Base-by-base conservation (phyloP, 2,797 vertebrate genomes). In the Chloroceryle inda region DNA sequence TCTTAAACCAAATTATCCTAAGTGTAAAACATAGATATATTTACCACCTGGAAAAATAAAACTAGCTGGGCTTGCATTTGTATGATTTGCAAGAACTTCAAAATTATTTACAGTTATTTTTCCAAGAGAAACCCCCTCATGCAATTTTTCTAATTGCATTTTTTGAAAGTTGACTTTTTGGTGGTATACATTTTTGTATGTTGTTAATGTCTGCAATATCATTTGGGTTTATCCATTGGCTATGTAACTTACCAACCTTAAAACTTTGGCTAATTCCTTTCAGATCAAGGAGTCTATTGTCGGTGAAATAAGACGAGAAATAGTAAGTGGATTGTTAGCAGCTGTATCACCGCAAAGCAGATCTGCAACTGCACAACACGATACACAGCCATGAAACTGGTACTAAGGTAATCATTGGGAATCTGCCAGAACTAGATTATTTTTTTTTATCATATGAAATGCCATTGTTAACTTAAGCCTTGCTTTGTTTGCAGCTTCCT, bases 241-340 rank as follows among this genome's bases (percentile, higher is more conserved):
- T 92, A n/a, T 74, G 5, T 87, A 71, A 93, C 50, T 85, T 74
- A 64, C 38, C 82, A 52, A 92, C 80, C 40, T 81, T 92, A 82
- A 94, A 89, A 90, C 64, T 82, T 77, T 17, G 55, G n/a, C 53
- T 95, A 79, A 89, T 95, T 56, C 11, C 29, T 96, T 97, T 82
- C 94, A 99, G 99, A 99, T 99, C 95, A 99, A 99, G 96, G 98
- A 99, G 83, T 99, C 98, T 52, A 98, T 99, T 89, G 98, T 98
- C 37, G 98, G 99, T 56, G 99, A 99, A 97, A 99, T 99, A 96
- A 98, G 99, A 93, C 98, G 98, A 95, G 99, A 99, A 98, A 99
- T 99, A 92, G 98, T 99, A 97, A 99, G 98, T 82, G 99, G 99
- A 94, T 98, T 99, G 85, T 97, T 99, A 94, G 98, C 99, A 85